Conservation (phyloP, 2,797 vertebrate species). For the Clarias platycephalus region DNA sequence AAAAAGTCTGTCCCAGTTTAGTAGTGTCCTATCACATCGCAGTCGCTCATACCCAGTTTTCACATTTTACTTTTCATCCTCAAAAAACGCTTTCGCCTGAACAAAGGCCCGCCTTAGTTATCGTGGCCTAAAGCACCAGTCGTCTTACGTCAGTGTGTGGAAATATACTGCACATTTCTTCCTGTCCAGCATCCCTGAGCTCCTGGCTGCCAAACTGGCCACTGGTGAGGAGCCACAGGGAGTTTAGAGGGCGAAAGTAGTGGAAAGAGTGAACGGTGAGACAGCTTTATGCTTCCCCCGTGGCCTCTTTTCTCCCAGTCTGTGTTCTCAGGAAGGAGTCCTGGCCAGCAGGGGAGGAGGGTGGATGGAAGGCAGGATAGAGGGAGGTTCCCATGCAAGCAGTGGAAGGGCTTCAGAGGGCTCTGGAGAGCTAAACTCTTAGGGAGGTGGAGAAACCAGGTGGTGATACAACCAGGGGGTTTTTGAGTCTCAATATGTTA, state of each 20-base stretch:
- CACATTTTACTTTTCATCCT: conserved; percentile 12
- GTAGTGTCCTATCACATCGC: neutral
- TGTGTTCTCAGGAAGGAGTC: conserved; percentile 72
- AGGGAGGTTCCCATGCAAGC: conserved; percentile 69
- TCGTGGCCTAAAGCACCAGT: conserved; percentile 45
- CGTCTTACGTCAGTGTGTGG: conserved; percentile 68
- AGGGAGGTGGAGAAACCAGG: conserved; percentile 26
- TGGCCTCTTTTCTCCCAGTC: conserved; percentile 66
- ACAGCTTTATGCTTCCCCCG: conserved; percentile 78
- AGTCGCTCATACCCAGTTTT: neutral
- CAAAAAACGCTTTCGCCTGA: neutral
- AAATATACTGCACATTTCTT: conserved; percentile 76
- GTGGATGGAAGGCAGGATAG: conserved; percentile 5
- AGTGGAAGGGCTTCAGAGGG: conserved; percentile 17
- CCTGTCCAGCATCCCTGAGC: conserved; percentile 68
- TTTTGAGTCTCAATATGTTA: conserved; percentile 20
- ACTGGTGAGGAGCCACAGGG: conserved; percentile 70
- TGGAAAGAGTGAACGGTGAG: conserved; percentile 79
- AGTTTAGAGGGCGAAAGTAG: conserved; percentile 70
- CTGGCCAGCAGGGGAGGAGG: conserved; percentile 68
- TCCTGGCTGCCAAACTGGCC: conserved; percentile 72
- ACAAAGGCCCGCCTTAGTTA: conserved; percentile 32
- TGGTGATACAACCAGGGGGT: conserved; percentile 1
- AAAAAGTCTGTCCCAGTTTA: neutral
- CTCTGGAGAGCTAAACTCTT: neutral